Conservation (phyloP, 2,113 vertebrate species). For the Strigops habroptila region DNA sequence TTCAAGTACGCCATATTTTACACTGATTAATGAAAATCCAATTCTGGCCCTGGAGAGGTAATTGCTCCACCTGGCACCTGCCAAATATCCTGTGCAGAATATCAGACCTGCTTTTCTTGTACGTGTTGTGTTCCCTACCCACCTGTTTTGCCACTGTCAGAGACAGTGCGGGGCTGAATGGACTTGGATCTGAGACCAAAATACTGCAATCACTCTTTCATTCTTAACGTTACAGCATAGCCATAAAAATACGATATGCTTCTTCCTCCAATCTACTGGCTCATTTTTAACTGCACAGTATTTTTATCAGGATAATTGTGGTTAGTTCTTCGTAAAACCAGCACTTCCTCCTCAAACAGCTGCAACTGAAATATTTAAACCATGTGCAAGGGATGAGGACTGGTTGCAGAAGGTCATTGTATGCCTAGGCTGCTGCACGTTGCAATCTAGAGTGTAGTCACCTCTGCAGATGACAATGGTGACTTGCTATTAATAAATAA, state of each 20-base stretch:
- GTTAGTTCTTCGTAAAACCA: background rate
- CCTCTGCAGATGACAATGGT: background rate
- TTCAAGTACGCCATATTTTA: background rate
- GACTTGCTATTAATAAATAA: background rate
- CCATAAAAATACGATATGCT: background rate
- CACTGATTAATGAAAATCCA: background rate
- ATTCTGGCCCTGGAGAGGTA: background rate
- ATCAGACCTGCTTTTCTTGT: background rate
- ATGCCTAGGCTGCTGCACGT: background rate
- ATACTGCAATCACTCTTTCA: background rate
- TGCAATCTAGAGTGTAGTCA: background rate
- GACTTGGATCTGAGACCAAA: background rate
- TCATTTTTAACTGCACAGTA: background rate
- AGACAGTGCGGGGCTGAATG: background rate
- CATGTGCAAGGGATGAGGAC: background rate
- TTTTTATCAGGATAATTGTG: background rate
- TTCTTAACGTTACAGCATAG: background rate
- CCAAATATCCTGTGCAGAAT: background rate
- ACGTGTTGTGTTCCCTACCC: background rate
- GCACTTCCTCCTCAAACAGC: background rate
- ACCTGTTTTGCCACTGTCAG: background rate
- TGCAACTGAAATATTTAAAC: background rate
- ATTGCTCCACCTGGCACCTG: background rate
- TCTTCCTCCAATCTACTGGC: background rate
- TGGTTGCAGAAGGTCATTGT: background rate